Percentiles rank a stretch among this genome's conserved stretches.
phyloP scores from a whole-genome alignment of 92 coral and sea anemone genomes.

The Palythoa grandis region DNA sequence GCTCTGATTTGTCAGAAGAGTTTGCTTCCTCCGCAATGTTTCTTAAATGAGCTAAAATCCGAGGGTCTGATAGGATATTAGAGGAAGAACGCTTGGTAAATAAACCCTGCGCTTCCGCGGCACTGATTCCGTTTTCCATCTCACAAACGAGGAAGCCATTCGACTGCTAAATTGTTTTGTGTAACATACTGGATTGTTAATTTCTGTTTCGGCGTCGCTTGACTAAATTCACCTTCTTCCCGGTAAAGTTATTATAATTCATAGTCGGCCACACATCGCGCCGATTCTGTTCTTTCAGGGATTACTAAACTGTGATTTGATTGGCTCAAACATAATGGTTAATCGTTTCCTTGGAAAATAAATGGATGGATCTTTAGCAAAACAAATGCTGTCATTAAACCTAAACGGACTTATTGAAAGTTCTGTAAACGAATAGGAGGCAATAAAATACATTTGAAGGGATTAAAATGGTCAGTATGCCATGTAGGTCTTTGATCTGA shows the following conservation, averaged over 20 bases:
- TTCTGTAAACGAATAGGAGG: constrained; percentile 19
- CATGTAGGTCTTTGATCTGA: background rate
- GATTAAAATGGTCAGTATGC: background rate
- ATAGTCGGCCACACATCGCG: constrained; percentile 12
- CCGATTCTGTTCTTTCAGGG: constrained; percentile 23
- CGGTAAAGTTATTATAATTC: constrained; percentile 8
- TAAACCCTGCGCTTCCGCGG: constrained; percentile 75
- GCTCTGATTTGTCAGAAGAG: constrained; percentile 71
- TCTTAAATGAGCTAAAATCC: constrained; percentile 90
- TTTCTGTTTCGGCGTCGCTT: constrained; percentile 17
- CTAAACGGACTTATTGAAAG: constrained; percentile 16
- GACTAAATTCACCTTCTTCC: background rate
- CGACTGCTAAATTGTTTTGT: constrained; percentile 3
- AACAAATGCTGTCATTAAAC: constrained; percentile 23
- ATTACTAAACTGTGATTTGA: constrained; percentile 21
- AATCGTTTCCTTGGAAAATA: constrained; percentile 20
- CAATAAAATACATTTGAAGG: background rate
- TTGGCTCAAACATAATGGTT: constrained; percentile 27
- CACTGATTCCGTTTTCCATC: constrained; percentile 78
- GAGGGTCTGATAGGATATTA: constrained; percentile 92
- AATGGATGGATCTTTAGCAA: constrained; percentile 2
- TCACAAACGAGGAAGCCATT: constrained; percentile 38
- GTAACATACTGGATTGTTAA: constrained; percentile 13
- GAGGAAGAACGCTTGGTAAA: constrained; percentile 95
- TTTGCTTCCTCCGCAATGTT: constrained; percentile 98